These are phyloP conservation scores for Pseudomyrmex pallidus DNA, from an alignment of 1,140 invertebrate genomes.

Conservation along the genomic window DNA sequence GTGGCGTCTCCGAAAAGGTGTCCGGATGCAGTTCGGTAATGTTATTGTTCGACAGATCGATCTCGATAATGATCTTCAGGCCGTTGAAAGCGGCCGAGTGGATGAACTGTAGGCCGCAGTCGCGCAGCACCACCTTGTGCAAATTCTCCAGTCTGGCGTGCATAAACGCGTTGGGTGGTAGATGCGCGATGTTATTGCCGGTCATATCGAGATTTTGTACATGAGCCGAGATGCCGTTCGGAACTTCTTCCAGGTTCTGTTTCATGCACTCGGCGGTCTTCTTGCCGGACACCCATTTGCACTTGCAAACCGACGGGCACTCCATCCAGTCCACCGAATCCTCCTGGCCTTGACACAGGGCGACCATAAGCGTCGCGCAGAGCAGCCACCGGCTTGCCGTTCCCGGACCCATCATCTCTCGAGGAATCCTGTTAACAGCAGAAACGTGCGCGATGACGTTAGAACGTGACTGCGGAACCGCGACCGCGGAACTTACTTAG, in stretches of 20 bases:
- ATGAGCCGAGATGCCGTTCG: constrained; percentile 89
- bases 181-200: constrained; percentile 88
- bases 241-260: constrained; percentile 88
- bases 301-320: constrained; percentile 88
- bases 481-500: constrained; percentile 42
- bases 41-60: constrained; percentile 93
- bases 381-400: constrained; percentile 67
- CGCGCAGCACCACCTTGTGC: constrained; percentile 91
- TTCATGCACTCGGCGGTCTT: constrained; percentile 92
- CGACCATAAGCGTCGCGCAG: constrained; percentile 68
- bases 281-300: constrained; percentile 92
- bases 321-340: constrained; percentile 87
- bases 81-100: constrained; percentile 90
- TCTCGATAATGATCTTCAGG: constrained; percentile 92
- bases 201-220: constrained; percentile 92
- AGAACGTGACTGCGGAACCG: constrained; percentile 43
- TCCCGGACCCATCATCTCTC: constrained; percentile 78
- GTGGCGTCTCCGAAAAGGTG: constrained; percentile 89
- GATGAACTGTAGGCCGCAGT: constrained; percentile 90
- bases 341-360: constrained; percentile 77
- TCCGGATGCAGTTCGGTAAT: constrained; percentile 90
- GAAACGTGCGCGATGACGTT: constrained; percentile 52
- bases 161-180: constrained; percentile 89
- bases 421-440: constrained; percentile 70
- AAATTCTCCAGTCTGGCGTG: constrained; percentile 90